Conservation (phyloP, 2,888 invertebrate species). For the Cylloceria caligata region DNA sequence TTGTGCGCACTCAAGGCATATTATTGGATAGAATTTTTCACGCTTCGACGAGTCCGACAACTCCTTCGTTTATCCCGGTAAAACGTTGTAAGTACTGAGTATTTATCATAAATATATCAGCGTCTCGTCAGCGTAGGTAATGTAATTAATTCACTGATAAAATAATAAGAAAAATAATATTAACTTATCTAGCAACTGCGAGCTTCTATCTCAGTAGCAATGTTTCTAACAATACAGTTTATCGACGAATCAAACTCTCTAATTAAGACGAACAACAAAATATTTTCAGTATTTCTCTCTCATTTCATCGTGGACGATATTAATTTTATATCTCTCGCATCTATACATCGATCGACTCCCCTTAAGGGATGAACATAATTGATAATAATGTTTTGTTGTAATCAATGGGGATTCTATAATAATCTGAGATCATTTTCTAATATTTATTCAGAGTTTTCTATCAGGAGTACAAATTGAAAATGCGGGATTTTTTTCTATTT, state of each 20-base stretch:
- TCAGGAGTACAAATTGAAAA: no score
- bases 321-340: background rate
- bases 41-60: constrained; percentile 11
- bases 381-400: no score
- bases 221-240: background rate
- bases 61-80: background rate
- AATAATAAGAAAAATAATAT: background rate
- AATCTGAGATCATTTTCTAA: no score
- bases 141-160: constrained; percentile 9
- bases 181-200: background rate
- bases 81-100: background rate
- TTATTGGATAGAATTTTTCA: constrained; percentile 6
- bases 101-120: constrained; percentile 14
- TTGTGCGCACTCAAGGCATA: background rate
- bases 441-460: no score
- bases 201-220: background rate
- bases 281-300: background rate
- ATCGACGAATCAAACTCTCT: background rate
- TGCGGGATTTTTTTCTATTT: no score
- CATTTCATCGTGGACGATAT: background rate
- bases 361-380: no score
- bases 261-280: no score
- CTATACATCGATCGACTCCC: no score
- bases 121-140: background rate
- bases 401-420: no score